These are phyloP conservation scores for Mormyrops attenuatus DNA, from an alignment of 2,797 vertebrate species.

Conservation along the genomic window DNA sequence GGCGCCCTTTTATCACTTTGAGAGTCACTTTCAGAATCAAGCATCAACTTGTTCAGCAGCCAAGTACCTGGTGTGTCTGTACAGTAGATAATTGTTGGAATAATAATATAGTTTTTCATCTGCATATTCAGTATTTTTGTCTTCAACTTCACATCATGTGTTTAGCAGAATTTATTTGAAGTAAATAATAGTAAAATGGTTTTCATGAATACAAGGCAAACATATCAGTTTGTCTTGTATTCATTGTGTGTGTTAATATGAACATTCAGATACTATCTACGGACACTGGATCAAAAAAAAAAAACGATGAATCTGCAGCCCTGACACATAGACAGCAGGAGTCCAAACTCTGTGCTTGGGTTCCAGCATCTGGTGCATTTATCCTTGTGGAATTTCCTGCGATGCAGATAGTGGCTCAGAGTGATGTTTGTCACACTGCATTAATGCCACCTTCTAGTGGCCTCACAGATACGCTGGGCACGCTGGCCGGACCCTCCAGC, in stretches of 20 bases:
- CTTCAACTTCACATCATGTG: not conserved
- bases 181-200: not conserved
- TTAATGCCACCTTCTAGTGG: not conserved
- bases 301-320: not conserved
- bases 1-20: not conserved
- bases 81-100: not conserved
- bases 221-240: not conserved
- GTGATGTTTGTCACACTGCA: not conserved
- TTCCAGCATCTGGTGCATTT: not conserved
- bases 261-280: not conserved
- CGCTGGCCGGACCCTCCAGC: not conserved
- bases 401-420: not conserved
- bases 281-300: not conserved
- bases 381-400: not conserved
- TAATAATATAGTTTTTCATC: not conserved
- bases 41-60: not conserved
- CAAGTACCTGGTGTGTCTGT: not conserved
- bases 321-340: not conserved
- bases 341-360: not conserved
- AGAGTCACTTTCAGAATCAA: not conserved
- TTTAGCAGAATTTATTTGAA: not conserved
- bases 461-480: not conserved
- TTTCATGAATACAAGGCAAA: not conserved
- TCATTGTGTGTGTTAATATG: not conserved
- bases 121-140: not conserved